Evolutionary conservation across 2,888 invertebrate genomes (phyloP).

Genomic region (Mythimna impura): DNA sequence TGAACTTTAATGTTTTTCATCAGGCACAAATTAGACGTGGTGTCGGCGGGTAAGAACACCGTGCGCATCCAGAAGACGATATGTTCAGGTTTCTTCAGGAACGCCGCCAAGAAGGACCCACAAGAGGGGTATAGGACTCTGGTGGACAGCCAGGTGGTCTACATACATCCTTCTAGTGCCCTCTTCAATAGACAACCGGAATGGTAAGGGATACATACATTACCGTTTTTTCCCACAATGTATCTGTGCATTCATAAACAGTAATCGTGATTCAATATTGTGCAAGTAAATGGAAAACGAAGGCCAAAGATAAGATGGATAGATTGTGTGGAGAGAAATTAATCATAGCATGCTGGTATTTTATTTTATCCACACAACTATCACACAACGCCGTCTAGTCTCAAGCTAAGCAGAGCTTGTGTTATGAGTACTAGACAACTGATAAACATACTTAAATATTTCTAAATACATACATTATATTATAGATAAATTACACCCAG

Average conservation of each 20-base stretch:
- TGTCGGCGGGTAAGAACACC: conserved; percentile 98
- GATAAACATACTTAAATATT: too few species aligned
- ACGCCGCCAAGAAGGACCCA: conserved; percentile 99
- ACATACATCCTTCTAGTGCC: conserved; percentile 99
- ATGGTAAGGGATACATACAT: conserved; percentile 92
- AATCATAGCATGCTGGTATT: too few species aligned
- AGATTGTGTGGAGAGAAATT: neutral
- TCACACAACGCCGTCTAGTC: too few species aligned
- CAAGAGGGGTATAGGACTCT: conserved; percentile 99
- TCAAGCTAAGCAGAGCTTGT: too few species aligned
- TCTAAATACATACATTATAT: too few species aligned
- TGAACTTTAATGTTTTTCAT: neutral
- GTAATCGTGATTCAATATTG: too few species aligned
- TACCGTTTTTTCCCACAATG: neutral
- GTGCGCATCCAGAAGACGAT: conserved; percentile 99
- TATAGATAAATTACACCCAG: too few species aligned
- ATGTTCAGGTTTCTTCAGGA: conserved; percentile 99
- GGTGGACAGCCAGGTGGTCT: conserved; percentile 99
- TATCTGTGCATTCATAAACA: too few species aligned
- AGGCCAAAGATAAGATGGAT: too few species aligned
- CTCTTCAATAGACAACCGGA: conserved; percentile 99
- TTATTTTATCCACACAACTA: too few species aligned
- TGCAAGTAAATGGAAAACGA: too few species aligned
- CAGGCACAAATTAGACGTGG: conserved; percentile 98
- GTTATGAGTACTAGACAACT: too few species aligned